Evolutionary conservation across 2,888 invertebrate species (phyloP).

Genomic region (Lycaena phlaeas): DNA sequence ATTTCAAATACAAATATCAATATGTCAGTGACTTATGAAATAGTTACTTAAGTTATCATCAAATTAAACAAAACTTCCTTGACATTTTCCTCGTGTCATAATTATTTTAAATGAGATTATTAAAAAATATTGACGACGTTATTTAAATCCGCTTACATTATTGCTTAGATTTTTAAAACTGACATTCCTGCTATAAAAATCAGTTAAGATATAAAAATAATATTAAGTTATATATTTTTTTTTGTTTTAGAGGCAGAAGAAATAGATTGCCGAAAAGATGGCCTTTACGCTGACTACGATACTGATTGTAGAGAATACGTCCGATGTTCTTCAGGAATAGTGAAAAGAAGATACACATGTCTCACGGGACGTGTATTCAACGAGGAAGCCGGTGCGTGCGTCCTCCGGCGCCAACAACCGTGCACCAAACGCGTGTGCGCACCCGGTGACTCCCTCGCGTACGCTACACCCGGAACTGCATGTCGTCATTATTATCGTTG

Average conservation of each 20-base stretch:
- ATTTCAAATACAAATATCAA: no score
- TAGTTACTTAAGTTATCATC: conserved; percentile 7
- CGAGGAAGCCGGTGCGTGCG: conserved; percentile 52
- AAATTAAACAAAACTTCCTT: no score
- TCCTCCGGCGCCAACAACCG: conserved; percentile 39
- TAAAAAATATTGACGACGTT: no score
- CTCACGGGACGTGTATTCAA: conserved; percentile 52
- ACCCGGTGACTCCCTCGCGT: conserved; percentile 46
- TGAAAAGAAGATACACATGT: conserved; percentile 47
- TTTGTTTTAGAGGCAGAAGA: conserved; percentile 42
- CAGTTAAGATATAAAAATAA: no score
- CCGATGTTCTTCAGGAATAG: conserved; percentile 43
- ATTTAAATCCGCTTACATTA: no score
- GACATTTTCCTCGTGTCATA: no score
- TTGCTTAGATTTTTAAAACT: no score
- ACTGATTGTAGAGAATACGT: conserved; percentile 58
- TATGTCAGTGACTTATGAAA: no score
- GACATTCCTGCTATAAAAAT: no score
- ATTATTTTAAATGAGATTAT: no score
- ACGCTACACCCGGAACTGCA: conserved; percentile 70
- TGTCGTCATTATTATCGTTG: conserved; percentile 75
- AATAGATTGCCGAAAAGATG: conserved; percentile 46
- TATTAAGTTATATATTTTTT: no score
- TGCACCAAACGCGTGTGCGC: conserved; percentile 56
- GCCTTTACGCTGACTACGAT: conserved; percentile 57